A percentile compares a stretch with the other conserved stretches of the same genome.
Evolutionary conservation across 2,113 vertebrate species (phyloP).

Genomic region (Rhabdomys dilectus): DNA sequence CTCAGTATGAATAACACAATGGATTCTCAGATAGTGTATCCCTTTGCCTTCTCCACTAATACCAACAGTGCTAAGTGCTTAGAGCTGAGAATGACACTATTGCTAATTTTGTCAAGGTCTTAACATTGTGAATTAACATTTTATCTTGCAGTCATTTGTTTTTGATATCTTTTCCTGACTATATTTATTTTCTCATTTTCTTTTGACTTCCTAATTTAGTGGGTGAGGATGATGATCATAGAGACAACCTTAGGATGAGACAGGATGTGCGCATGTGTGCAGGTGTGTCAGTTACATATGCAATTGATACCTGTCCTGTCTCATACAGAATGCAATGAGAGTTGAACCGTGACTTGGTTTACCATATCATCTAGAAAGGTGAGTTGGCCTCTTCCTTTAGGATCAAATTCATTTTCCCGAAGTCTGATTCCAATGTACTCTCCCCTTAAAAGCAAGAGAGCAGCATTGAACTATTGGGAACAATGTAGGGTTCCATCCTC

Average conservation of each 20-base stretch:
- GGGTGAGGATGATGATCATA: neutral
- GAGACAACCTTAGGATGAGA: neutral
- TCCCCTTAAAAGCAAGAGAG: conserved; percentile 86
- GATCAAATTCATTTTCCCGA: conserved; percentile 92
- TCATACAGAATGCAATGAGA: conserved; percentile 49
- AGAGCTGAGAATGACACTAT: neutral
- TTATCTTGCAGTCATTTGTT: neutral
- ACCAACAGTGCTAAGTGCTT: neutral
- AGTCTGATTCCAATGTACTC: conserved; percentile 92
- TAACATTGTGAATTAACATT: neutral
- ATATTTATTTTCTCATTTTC: neutral
- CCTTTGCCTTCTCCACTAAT: neutral
- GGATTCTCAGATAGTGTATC: neutral
- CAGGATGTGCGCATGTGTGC: neutral
- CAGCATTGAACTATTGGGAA: conserved; percentile 56
- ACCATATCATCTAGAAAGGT: conserved; percentile 92
- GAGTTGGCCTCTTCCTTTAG: conserved; percentile 88
- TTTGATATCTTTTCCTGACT: neutral
- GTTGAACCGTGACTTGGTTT: conserved; percentile 68
- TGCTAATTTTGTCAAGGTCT: neutral
- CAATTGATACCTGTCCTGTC: neutral
- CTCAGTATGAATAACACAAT: neutral
- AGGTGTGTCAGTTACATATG: neutral
- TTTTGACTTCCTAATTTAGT: conserved; percentile 1
- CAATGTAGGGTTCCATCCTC: neutral